These are phyloP conservation scores for Chamaetylas fuelleborni DNA, from an alignment of 2,113 vertebrate genomes.

Conservation along the genomic window DNA sequence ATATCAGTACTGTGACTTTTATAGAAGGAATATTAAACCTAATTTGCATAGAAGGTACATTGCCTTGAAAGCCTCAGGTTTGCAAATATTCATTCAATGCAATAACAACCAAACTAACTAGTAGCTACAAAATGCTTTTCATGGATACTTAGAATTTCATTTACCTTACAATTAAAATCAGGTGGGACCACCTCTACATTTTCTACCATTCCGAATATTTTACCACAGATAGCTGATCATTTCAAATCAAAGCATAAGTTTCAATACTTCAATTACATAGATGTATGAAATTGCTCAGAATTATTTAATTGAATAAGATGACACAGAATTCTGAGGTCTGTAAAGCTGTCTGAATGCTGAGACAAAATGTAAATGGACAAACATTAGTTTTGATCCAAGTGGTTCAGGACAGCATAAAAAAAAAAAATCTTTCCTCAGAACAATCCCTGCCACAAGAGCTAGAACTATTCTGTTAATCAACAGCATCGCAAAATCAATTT, in stretches of 20 bases:
- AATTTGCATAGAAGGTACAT: not conserved
- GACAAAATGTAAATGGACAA: not conserved
- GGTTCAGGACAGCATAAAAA: not conserved
- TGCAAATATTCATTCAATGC: not conserved
- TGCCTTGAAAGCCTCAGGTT: not conserved
- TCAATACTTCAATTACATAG: not conserved
- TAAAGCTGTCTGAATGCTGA: not conserved
- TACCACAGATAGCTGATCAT: not conserved
- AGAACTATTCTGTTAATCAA: not conserved
- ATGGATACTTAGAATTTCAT: not conserved
- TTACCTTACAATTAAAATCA: not conserved
- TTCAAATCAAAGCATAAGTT: not conserved
- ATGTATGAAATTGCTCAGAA: not conserved
- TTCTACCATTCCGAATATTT: not conserved
- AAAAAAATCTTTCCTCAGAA: not conserved
- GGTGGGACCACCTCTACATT: not conserved
- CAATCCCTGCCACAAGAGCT: not conserved
- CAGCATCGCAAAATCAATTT: not conserved
- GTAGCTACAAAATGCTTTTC: not conserved
- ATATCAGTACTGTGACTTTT: not conserved
- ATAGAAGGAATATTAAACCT: not conserved
- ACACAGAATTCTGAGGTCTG: not conserved
- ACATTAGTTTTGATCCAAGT: not conserved
- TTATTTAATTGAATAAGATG: not conserved
- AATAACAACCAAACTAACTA: not conserved